Conservation (phyloP, 2,888 invertebrate genomes). For the Ichneumon xanthorius region DNA sequence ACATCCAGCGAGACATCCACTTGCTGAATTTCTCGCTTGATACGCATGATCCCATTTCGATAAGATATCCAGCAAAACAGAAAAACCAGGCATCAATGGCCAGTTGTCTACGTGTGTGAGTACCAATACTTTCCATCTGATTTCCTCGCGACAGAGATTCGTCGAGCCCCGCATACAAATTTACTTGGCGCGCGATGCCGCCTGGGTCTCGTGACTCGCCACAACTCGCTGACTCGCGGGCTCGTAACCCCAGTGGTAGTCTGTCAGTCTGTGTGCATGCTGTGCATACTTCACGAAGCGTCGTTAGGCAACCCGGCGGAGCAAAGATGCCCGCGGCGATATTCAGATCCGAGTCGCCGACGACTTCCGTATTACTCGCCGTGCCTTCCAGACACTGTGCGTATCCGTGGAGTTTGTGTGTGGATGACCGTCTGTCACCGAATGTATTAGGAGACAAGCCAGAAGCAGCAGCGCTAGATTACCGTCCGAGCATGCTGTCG, state of each 20-base stretch:
- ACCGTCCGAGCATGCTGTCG: constrained; percentile 25
- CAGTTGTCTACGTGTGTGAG: neutral
- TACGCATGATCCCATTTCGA: too few relatives aligned
- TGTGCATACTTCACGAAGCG: constrained; percentile 30
- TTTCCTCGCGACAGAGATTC: neutral
- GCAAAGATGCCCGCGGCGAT: constrained; percentile 50
- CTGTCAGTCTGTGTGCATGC: constrained; percentile 36
- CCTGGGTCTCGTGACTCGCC: constrained; percentile 52
- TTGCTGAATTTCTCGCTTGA: too few relatives aligned
- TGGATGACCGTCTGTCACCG: constrained; percentile 55
- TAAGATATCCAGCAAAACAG: too few relatives aligned
- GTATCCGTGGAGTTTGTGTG: constrained; percentile 48
- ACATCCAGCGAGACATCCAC: too few relatives aligned
- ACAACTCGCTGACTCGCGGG: constrained; percentile 57
- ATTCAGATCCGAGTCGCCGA: constrained; percentile 51
- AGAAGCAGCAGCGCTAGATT: constrained; percentile 29
- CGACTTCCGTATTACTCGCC: constrained; percentile 59
- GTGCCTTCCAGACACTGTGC: constrained; percentile 56
- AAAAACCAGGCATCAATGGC: neutral
- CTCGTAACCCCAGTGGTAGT: constrained; percentile 64
- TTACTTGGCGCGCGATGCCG: neutral
- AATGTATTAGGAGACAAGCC: constrained; percentile 48
- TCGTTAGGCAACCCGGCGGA: constrained; percentile 48
- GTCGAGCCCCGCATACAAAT: neutral
- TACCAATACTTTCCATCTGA: neutral